Percentiles rank a stretch among this genome's conserved stretches.
Conservation (phyloP, 2,888 invertebrate genomes). For the Nowickia ferox region DNA sequence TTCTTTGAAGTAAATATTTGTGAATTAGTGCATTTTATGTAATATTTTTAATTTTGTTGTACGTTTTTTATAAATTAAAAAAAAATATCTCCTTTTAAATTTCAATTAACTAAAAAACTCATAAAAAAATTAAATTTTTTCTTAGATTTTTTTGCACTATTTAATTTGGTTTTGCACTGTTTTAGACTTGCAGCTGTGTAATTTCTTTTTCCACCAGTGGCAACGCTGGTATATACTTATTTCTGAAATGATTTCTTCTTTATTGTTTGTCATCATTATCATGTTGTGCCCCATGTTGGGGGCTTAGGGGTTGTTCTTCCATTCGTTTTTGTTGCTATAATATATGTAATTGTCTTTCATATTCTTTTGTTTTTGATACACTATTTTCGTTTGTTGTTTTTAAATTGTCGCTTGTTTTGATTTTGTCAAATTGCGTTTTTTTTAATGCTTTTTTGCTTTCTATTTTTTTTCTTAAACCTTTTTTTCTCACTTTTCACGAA, state of each 20-base stretch:
- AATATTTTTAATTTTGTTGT: no score
- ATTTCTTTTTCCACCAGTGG: no score
- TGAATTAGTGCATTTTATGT: no score
- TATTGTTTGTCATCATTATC: conserved; percentile 7
- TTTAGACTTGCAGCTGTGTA: no score
- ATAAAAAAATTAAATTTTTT: no score
- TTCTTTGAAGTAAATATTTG: no score
- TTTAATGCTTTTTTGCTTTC: neutral
- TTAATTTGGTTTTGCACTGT: no score
- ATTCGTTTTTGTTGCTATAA: neutral
- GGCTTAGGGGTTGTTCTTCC: neutral
- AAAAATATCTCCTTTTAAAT: no score
- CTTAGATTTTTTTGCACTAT: no score
- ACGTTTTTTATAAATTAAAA: no score
- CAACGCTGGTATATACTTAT: no score
- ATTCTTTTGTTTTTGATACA: conserved; percentile 4
- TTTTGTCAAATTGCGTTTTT: conserved; percentile 67
- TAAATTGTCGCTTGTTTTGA: conserved; percentile 40
- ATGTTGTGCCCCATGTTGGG: neutral
- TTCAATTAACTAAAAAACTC: no score
- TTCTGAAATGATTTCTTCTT: conserved; percentile 21
- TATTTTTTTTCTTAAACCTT: neutral
- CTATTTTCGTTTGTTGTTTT: conserved; percentile 9
- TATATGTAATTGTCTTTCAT: conserved; percentile 15
- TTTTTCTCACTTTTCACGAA: conserved; percentile 25